Base-by-base conservation (phyloP, 2,113 vertebrate species). In the Merops nubicus region DNA sequence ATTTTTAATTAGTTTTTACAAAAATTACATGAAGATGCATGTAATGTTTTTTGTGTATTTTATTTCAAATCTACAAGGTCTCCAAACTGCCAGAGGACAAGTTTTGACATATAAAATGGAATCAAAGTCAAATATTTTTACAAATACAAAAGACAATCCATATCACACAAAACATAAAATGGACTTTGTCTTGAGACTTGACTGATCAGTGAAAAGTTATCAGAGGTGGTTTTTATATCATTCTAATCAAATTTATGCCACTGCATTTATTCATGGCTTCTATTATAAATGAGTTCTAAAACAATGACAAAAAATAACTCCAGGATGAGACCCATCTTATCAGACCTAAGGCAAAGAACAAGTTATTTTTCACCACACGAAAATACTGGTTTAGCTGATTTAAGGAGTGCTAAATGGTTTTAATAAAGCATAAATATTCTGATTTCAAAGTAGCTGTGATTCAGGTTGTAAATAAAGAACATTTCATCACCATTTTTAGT, bases 261-360 rank as follows among this genome's bases (percentile, higher is more conserved):
- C 51, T 63, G 33, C 29, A 65, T 92, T 93, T 91, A 91, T 81
- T 93, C 33, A 56, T 48, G n/a, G 21, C 12, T 72, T 78, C 38
- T 53, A 33, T 68, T 82, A 45, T 17, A 89, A 60, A 36, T 50
- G 21, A 31, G 1, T 63, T 89, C 68, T 64, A 68, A 93, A 87
- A 85, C 22, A 90, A 51, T 40, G 23, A 78, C 33, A 89, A 92
- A 93, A 95, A 96, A 84, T 74, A 92, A 45, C 63, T 90, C 21
- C 56, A 89, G 70, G 87, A 56, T 85, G 57, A 77, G 91, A 90
- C 51, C 43, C 65, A 93, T 64, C 22, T 67, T 70, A 60, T 50
- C 65, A 87, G 73, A 54, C 93, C 53, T 42, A 91, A 72, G 47
- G 47, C 83, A 93, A 92, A 90, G 38, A 67, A 68, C 6, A 90